These are phyloP conservation scores for Candoia aspera DNA, from an alignment of 2,113 vertebrate species.

Conservation along the genomic window DNA sequence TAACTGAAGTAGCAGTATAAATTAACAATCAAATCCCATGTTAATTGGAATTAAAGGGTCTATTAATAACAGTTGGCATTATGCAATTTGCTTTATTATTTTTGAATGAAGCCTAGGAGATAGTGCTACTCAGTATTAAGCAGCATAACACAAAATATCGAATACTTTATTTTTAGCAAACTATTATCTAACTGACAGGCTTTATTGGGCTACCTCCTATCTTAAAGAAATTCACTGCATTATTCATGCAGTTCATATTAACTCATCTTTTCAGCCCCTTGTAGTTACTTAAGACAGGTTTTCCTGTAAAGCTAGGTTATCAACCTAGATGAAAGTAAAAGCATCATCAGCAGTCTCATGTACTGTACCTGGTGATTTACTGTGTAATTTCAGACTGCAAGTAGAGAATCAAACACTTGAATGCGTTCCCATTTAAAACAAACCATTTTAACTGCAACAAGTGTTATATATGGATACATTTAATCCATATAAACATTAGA, in stretches of 20 bases:
- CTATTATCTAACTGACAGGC: conserved; percentile 47
- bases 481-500: conserved; percentile 17
- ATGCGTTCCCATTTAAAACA: neutral
- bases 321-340: neutral
- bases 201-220: conserved; percentile 42
- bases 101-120: conserved; percentile 50
- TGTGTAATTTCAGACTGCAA: conserved; percentile 3
- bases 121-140: conserved; percentile 49
- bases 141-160: conserved; percentile 52
- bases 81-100: conserved; percentile 43
- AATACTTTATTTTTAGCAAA: conserved; percentile 52
- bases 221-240: conserved; percentile 50
- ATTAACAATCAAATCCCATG: conserved; percentile 59
- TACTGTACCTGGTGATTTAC: neutral
- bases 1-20: conserved; percentile 53
- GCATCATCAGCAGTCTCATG: neutral
- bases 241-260: conserved; percentile 16
- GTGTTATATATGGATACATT: neutral
- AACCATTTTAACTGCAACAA: neutral
- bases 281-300: conserved; percentile 35
- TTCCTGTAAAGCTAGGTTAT: neutral
- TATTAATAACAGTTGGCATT: conserved; percentile 50
- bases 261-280: conserved; percentile 27
- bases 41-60: conserved; percentile 37
- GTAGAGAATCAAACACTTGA: neutral